A percentile compares a stretch with the other conserved stretches of the same genome.
These are phyloP conservation scores for Lynx canadensis DNA, from an alignment of 2,113 vertebrate genomes.

Conservation along the genomic window DNA sequence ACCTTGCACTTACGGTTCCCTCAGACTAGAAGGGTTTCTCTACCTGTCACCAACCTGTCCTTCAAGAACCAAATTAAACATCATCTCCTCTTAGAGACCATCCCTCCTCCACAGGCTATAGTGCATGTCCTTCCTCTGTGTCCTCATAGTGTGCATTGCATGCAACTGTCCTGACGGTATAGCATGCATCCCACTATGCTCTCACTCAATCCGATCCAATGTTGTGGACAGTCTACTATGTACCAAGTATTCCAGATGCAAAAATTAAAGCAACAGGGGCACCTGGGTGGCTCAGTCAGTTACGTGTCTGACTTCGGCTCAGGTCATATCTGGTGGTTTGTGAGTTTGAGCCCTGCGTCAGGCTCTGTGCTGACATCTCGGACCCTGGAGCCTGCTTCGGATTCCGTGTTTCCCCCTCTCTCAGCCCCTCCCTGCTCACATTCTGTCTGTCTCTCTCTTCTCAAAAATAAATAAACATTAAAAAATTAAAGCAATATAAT, in stretches of 20 bases:
- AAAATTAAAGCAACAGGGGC: not conserved
- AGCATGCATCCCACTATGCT: not conserved
- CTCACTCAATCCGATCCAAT: not conserved
- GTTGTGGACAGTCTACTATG: not conserved
- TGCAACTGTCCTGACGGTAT: not conserved
- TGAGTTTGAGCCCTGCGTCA: no score
- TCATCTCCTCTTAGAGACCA: not conserved
- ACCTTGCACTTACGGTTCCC: not conserved
- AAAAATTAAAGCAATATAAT: not conserved
- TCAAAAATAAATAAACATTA: no score
- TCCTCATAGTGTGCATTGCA: not conserved
- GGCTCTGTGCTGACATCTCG: no score
- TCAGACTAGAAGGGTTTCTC: not conserved
- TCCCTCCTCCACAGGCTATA: not conserved
- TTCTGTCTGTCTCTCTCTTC: no score
- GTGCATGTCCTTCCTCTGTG: not conserved
- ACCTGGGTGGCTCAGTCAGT: no score
- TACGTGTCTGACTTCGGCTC: no score
- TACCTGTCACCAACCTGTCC: not conserved
- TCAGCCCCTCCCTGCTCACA: no score
- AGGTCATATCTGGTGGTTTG: no score
- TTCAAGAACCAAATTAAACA: constrained; percentile 35
- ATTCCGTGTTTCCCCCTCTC: no score
- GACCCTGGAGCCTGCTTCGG: no score
- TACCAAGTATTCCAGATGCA: not conserved